A percentile compares a stretch with the other conserved stretches of the same genome.
Evolutionary conservation across 1,140 invertebrate species (phyloP).

Genomic region (Geopemphigus sp.): DNA sequence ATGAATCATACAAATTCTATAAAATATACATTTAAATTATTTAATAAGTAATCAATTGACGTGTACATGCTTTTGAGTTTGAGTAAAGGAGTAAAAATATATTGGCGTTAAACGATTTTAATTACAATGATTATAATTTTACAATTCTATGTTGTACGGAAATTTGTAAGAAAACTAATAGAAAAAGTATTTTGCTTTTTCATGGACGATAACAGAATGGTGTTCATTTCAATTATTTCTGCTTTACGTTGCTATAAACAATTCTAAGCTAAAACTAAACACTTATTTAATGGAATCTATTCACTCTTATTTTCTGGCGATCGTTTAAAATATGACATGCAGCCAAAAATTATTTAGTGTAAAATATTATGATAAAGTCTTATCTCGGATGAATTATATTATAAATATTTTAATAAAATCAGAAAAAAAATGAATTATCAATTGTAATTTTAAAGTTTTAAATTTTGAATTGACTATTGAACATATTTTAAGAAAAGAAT

Average conservation of each 20-base stretch:
- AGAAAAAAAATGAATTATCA: no score
- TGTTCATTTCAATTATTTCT: not conserved
- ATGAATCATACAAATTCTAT: no score
- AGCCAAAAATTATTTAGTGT: not conserved
- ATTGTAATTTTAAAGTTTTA: no score
- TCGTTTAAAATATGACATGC: not conserved
- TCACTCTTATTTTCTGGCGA: not conserved
- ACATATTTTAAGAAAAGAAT: no score
- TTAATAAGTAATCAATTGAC: no score
- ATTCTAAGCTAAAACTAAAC: not conserved
- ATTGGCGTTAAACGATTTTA: no score
- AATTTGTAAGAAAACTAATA: not conserved
- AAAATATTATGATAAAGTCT: slow-evolving; percentile 2
- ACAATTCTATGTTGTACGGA: not conserved
- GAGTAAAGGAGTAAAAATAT: no score
- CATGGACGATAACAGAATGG: not conserved
- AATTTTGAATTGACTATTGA: no score
- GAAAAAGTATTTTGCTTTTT: not conserved
- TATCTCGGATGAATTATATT: no score
- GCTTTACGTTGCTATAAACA: not conserved
- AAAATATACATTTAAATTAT: no score
- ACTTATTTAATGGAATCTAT: not conserved
- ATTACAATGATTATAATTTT: no score
- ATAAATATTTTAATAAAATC: not conserved
- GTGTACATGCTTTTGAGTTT: no score